Percentiles rank a stretch among this genome's conserved stretches.
Conservation (phyloP, 2,888 invertebrate genomes). For the Cataglyphis cursor region DNA sequence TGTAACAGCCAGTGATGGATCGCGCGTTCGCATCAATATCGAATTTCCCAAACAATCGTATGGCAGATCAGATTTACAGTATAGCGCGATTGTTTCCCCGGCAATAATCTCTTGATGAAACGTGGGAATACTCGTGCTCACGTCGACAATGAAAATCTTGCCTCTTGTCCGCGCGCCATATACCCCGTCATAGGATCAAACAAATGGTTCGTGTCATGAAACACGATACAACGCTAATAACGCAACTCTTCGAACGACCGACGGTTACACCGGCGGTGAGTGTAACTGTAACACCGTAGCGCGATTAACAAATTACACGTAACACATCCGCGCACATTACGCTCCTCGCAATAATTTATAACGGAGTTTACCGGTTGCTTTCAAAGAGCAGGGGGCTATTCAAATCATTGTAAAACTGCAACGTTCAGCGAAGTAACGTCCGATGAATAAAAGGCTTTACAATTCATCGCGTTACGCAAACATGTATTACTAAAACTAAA, state of each 20-base stretch:
- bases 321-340: constrained; percentile 30
- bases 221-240: constrained; percentile 79
- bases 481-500: background rate
- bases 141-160: constrained; percentile 75
- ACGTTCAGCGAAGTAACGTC: background rate
- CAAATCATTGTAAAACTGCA: constrained; percentile 29
- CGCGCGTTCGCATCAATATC: constrained; percentile 57
- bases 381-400: constrained; percentile 35
- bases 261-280: constrained; percentile 50
- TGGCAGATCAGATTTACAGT: constrained; percentile 71
- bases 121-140: constrained; percentile 79
- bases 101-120: constrained; percentile 76
- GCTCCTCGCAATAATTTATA: constrained; percentile 44
- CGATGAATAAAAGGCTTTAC: background rate
- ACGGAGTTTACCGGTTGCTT: constrained; percentile 28
- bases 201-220: constrained; percentile 79
- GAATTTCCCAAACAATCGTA: constrained; percentile 68
- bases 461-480: constrained; percentile 6
- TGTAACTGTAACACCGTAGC: constrained; percentile 59
- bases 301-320: constrained; percentile 66
- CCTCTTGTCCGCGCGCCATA: constrained; percentile 57
- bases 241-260: constrained; percentile 57
- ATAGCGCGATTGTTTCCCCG: constrained; percentile 73
- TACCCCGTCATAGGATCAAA: constrained; percentile 73
- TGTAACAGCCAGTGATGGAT: constrained; percentile 55